A percentile compares a stretch with the other conserved stretches of the same genome.
Evolutionary conservation across 2,888 invertebrate species (phyloP).

Genomic region (Conomelus anceps): DNA sequence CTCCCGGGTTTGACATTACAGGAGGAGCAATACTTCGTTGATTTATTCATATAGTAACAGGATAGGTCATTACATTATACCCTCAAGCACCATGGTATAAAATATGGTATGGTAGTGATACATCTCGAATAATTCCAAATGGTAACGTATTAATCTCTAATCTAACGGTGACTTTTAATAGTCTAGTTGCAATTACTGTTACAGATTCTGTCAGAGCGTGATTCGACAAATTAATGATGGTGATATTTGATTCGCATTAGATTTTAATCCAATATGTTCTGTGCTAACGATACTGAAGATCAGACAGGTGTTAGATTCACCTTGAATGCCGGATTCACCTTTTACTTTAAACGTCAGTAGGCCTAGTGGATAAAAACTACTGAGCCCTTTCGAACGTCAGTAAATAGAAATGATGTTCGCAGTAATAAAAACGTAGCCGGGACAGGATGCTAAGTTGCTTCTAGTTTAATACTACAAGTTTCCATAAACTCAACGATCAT

Average conservation of each 20-base stretch:
- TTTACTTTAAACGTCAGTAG: background rate
- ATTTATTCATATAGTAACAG: background rate
- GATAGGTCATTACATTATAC: background rate
- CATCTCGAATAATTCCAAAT: background rate
- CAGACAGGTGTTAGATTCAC: background rate
- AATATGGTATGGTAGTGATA: background rate
- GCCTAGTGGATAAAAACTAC: background rate
- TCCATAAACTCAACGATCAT: background rate
- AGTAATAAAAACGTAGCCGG: background rate
- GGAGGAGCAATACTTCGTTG: background rate
- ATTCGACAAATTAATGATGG: background rate
- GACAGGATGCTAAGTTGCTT: background rate
- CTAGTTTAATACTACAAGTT: background rate
- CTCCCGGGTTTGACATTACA: background rate
- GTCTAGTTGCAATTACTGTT: background rate
- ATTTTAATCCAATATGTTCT: background rate
- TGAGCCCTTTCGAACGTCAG: background rate
- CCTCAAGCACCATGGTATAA: background rate
- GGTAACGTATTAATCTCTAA: background rate
- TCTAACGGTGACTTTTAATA: background rate
- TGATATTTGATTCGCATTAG: background rate
- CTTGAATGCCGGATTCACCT: background rate
- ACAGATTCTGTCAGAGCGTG: background rate
- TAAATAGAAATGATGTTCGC: background rate
- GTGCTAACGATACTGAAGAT: background rate